These are phyloP conservation scores for Unio delphinus DNA, from an alignment of 2,888 invertebrate genomes.

Conservation along the genomic window DNA sequence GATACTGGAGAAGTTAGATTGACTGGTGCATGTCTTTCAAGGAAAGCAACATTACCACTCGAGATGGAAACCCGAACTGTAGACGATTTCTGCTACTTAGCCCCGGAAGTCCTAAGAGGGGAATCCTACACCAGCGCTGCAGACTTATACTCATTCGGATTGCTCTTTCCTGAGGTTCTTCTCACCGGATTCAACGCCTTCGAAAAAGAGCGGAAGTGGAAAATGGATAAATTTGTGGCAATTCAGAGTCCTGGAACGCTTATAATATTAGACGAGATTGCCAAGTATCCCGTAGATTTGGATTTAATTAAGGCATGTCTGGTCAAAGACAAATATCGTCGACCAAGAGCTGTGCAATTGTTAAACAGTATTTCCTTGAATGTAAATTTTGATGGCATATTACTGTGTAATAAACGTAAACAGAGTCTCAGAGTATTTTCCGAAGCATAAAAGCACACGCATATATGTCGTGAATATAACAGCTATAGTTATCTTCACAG, in stretches of 20 bases:
- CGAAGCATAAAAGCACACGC: too few relatives aligned
- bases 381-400: too few relatives aligned
- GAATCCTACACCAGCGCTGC: conserved; percentile 49
- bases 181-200: conserved; percentile 19
- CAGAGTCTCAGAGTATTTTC: too few relatives aligned
- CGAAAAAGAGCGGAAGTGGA: conserved; percentile 24
- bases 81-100: conserved; percentile 52
- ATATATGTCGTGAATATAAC: too few relatives aligned
- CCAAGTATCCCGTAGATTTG: too few relatives aligned
- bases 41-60: conserved; percentile 41
- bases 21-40: conserved; percentile 56
- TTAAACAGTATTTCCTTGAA: too few relatives aligned
- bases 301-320: too few relatives aligned
- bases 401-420: too few relatives aligned
- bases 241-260: conserved; percentile 28
- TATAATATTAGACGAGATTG: too few relatives aligned
- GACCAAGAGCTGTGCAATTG: too few relatives aligned
- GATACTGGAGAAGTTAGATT: conserved; percentile 40
- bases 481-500: too few relatives aligned
- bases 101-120: conserved; percentile 59
- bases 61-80: conserved; percentile 32
- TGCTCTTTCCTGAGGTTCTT: conserved; percentile 31
- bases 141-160: conserved; percentile 54
- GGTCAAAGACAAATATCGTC: too few relatives aligned
- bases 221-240: conserved; percentile 35